Percentiles rank a stretch among this genome's conserved stretches.
These are phyloP conservation scores for Panurus biarmicus DNA, from an alignment of 2,113 vertebrate species.

Conservation along the genomic window DNA sequence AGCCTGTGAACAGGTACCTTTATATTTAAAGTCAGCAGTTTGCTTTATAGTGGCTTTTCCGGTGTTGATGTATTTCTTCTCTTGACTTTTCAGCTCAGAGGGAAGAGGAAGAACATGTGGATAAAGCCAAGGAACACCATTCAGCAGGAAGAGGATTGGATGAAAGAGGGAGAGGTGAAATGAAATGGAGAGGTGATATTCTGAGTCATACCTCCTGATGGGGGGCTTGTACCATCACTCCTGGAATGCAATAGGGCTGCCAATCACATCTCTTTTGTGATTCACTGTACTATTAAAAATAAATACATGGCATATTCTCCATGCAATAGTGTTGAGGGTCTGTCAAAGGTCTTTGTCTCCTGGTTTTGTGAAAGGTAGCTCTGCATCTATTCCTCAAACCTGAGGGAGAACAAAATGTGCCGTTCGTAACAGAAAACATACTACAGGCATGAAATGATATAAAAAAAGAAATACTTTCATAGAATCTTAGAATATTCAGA, in stretches of 20 bases:
- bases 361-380: not conserved
- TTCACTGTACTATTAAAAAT: not conserved
- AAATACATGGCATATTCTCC: not conserved
- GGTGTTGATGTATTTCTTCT: not conserved
- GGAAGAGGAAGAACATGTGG: not conserved
- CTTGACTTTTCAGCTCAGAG: conserved; percentile 33
- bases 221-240: not conserved
- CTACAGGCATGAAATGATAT: not conserved
- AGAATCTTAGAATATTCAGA: not conserved
- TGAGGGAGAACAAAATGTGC: not conserved
- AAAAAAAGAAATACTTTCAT: not conserved
- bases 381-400: not conserved
- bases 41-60: not conserved
- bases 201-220: no score
- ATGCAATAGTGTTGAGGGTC: not conserved
- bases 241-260: not conserved
- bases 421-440: not conserved
- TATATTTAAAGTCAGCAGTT: not conserved
- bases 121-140: not conserved
- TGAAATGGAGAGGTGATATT: not conserved
- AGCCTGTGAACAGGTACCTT: not conserved
- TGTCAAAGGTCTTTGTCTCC: not conserved
- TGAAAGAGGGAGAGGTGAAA: not conserved
- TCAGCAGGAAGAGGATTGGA: not conserved
- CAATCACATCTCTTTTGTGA: not conserved